A percentile compares a stretch with the other conserved stretches of the same genome.
Conservation (phyloP, 2,113 vertebrate species). For the Lepus timidus region DNA sequence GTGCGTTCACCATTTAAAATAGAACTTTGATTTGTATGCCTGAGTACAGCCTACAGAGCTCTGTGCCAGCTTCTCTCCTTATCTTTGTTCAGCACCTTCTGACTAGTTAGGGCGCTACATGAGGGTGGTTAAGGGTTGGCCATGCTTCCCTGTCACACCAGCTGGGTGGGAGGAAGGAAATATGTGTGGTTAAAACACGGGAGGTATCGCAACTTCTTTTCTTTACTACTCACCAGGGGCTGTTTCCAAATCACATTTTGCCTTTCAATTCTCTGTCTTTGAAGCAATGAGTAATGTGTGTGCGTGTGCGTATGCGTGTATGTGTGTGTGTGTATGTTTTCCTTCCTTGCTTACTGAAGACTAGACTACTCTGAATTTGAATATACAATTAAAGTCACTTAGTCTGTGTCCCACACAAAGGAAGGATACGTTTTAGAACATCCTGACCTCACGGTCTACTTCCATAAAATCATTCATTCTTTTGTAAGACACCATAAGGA, state of each 20-base stretch:
- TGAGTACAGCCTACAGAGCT: not conserved
- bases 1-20: slow-evolving; percentile 12
- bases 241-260: slow-evolving; percentile 65
- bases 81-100: slow-evolving; percentile 25
- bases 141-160: not conserved
- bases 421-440: not conserved
- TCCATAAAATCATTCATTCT: not conserved
- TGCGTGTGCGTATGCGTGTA: not conserved
- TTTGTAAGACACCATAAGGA: not conserved
- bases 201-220: slow-evolving; percentile 35
- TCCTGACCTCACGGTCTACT: not conserved
- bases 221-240: not conserved
- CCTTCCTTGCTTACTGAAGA: not conserved
- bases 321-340: no score
- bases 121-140: not conserved
- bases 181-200: slow-evolving; percentile 60
- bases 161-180: slow-evolving; percentile 60
- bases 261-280: slow-evolving; percentile 51
- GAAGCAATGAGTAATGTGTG: not conserved
- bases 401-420: not conserved
- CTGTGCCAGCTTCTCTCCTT: not conserved
- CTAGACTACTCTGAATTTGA: not conserved
- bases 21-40: slow-evolving; percentile 34
- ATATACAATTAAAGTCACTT: not conserved
- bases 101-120: not conserved